Percentiles rank a stretch among this genome's conserved stretches.
Evolutionary conservation across 2,113 vertebrate species (phyloP).

Genomic region (Microcebus lehilahytsara): DNA sequence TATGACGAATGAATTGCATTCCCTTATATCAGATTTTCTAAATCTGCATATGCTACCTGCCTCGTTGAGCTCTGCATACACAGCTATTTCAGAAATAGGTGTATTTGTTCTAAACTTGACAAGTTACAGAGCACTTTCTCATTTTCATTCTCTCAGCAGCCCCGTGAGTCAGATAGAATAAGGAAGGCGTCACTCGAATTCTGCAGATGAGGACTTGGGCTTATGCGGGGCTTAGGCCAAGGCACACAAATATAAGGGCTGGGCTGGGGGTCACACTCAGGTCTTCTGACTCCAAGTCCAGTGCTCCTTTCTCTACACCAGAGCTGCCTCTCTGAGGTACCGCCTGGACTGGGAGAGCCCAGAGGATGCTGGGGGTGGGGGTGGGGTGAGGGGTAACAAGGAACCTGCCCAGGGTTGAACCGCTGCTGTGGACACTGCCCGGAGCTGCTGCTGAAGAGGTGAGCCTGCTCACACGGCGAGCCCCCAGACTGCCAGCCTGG

Average conservation of each 20-base stretch:
- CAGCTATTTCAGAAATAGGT: background rate
- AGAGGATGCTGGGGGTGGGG: background rate
- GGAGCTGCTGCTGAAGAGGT: background rate
- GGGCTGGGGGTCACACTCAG: background rate
- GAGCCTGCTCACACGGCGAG: background rate
- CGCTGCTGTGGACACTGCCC: background rate
- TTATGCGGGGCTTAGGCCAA: background rate
- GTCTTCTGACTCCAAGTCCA: slow-evolving; percentile 70
- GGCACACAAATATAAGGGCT: background rate
- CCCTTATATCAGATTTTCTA: slow-evolving; percentile 4
- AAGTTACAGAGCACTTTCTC: background rate
- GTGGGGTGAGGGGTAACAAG: background rate
- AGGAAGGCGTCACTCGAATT: background rate
- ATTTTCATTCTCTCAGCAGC: background rate
- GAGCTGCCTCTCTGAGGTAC: background rate
- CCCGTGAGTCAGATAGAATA: background rate
- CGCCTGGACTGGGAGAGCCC: background rate
- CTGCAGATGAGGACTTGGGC: background rate
- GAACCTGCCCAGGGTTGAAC: background rate
- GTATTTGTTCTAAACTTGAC: background rate
- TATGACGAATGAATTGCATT: slow-evolving; percentile 10
- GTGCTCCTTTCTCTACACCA: background rate
- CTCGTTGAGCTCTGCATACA: background rate
- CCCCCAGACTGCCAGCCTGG: background rate
- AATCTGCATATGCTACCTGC: background rate